Evolutionary conservation across 2,888 invertebrate species (phyloP).

Genomic region (Zootermopsis nevadensis): DNA sequence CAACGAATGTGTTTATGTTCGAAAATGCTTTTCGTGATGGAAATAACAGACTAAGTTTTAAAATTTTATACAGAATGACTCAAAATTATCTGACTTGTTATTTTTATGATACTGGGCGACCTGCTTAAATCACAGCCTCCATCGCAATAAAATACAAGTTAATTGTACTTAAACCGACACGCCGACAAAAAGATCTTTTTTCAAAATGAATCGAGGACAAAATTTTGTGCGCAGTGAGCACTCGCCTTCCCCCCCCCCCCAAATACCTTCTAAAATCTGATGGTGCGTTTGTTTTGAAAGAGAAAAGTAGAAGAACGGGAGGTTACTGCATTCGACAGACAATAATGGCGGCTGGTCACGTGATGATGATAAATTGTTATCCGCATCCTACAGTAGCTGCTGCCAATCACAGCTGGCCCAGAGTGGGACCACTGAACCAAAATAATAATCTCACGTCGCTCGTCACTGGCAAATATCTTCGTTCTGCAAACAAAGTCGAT

Average conservation of each 20-base stretch:
- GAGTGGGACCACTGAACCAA: slow-evolving; percentile 40
- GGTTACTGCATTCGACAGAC: slow-evolving; percentile 48
- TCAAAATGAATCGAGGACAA: not conserved
- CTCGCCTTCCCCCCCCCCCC: not conserved
- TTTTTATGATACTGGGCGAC: too few relatives aligned
- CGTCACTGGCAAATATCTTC: slow-evolving; percentile 43
- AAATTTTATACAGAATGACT: too few relatives aligned
- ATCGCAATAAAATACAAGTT: too few relatives aligned
- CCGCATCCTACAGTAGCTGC: slow-evolving; percentile 38
- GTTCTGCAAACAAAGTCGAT: not conserved
- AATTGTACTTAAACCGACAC: too few relatives aligned
- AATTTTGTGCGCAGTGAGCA: not conserved
- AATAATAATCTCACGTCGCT: slow-evolving; percentile 40
- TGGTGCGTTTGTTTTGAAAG: not conserved
- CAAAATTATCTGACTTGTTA: too few relatives aligned
- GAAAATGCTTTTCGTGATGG: too few relatives aligned
- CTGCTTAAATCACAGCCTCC: too few relatives aligned
- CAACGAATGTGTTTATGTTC: too few relatives aligned
- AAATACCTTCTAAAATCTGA: slow-evolving; percentile 9
- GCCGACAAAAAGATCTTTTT: too few relatives aligned
- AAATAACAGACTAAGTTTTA: too few relatives aligned
- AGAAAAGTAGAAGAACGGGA: not conserved
- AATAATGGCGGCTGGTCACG: slow-evolving; percentile 48
- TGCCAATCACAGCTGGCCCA: slow-evolving; percentile 52
- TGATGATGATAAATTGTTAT: slow-evolving; percentile 53